Conservation (phyloP, 64 coral and sea anemone species). For the Cladopsammia gracilis region DNA sequence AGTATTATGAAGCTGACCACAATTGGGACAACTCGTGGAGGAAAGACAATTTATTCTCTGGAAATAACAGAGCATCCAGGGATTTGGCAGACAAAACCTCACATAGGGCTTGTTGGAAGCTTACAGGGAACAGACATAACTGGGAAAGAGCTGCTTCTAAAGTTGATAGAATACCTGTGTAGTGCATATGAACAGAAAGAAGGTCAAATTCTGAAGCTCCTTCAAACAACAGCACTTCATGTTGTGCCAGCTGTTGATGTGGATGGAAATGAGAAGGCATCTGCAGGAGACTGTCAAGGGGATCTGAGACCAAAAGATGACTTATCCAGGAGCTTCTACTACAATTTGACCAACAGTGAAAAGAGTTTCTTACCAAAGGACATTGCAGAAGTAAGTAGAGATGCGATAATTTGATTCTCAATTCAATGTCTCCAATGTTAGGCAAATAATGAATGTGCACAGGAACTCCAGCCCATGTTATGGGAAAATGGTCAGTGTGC, state of each 20-base stretch:
- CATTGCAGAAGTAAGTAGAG: constrained; percentile 48
- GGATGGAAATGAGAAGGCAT: constrained; percentile 75
- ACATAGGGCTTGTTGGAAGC: constrained; percentile 86
- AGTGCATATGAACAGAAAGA: constrained; percentile 66
- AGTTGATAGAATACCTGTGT: constrained; percentile 83
- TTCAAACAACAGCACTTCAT: constrained; percentile 80
- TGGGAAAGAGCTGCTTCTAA: constrained; percentile 84
- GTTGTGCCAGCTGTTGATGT: constrained; percentile 91
- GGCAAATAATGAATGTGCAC: no score
- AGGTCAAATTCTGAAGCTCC: constrained; percentile 51
- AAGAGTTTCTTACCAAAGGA: constrained; percentile 61
- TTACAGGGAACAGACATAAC: constrained; percentile 81
- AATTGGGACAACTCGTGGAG: constrained; percentile 75
- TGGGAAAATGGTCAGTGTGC: no score
- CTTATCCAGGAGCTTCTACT: constrained; percentile 78
- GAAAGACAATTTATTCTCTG: constrained; percentile 80
- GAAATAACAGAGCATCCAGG: constrained; percentile 58
- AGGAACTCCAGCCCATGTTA: no score
- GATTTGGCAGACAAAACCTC: constrained; percentile 51
- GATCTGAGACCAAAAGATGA: constrained; percentile 51
- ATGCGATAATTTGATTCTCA: background rate
- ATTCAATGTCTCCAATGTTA: background rate
- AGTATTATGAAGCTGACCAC: constrained; percentile 63
- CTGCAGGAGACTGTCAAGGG: constrained; percentile 72
- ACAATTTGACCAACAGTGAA: constrained; percentile 35